A percentile compares a stretch with the other conserved stretches of the same genome.
Conservation (phyloP, 1,140 invertebrate genomes). For the Goniozus legneri region DNA sequence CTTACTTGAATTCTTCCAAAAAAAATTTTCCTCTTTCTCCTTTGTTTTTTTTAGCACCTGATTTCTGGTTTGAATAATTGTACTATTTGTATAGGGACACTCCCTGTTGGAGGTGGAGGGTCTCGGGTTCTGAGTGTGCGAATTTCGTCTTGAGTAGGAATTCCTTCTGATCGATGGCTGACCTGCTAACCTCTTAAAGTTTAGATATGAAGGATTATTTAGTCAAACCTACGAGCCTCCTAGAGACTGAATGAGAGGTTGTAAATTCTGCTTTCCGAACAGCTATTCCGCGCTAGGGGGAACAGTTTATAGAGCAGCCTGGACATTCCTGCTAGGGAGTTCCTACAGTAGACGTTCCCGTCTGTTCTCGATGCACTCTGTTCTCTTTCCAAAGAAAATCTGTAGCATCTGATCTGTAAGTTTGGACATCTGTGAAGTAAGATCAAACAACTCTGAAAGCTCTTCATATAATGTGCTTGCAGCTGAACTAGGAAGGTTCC, state of each 20-base stretch:
- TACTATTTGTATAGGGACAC: no score
- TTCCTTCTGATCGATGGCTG: slow-evolving; percentile 6
- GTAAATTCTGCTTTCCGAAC: slow-evolving; percentile 23
- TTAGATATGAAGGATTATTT: slow-evolving; percentile 17
- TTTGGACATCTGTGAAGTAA: slow-evolving; percentile 9
- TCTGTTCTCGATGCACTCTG: slow-evolving; percentile 29
- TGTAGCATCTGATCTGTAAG: slow-evolving; percentile 25
- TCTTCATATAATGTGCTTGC: slow-evolving; percentile 6
- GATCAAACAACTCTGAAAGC: slow-evolving; percentile 5
- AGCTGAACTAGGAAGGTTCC: slow-evolving; percentile 1
- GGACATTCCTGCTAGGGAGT: slow-evolving; percentile 19
- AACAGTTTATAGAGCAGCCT: slow-evolving; percentile 19
- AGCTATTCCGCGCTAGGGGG: slow-evolving; percentile 24
- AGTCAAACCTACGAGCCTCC: slow-evolving; percentile 23
- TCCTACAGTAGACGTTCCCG: slow-evolving; percentile 24
- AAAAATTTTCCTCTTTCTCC: slow-evolving; percentile 10
- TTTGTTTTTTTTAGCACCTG: no score
- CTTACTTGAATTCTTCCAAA: slow-evolving; percentile 12
- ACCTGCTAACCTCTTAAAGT: neutral
- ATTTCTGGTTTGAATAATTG: no score
- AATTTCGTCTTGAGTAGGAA: no score
- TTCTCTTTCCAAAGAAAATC: slow-evolving; percentile 32
- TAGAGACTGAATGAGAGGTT: slow-evolving; percentile 26
- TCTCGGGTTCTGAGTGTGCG: no score
- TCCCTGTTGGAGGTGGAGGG: no score